Evolutionary conservation across 2,113 vertebrate species (phyloP).

Genomic region (Tetrao urogallus): DNA sequence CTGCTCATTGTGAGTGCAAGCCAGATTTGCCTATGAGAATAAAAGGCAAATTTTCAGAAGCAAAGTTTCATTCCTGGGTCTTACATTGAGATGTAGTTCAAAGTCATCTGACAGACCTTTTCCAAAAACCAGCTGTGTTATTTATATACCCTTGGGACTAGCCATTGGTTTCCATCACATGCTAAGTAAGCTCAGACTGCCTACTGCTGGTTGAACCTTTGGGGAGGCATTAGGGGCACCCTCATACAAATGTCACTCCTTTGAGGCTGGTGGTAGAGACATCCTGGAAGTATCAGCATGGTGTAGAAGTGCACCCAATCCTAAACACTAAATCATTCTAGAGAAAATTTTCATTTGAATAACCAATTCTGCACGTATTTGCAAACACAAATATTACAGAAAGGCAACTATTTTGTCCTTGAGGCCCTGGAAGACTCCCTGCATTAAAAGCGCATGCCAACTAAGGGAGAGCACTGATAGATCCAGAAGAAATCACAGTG

Average conservation of each 20-base stretch:
- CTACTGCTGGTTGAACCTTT: not conserved
- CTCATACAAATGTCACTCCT: not conserved
- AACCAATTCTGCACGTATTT: not conserved
- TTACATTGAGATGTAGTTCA: not conserved
- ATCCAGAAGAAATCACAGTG: not conserved
- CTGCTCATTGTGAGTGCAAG: not conserved
- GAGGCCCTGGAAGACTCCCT: not conserved
- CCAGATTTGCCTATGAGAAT: not conserved
- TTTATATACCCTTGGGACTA: not conserved
- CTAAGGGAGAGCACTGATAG: not conserved
- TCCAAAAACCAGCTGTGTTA: not conserved
- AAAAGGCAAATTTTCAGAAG: not conserved
- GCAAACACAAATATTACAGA: not conserved
- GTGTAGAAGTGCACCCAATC: not conserved
- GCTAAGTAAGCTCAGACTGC: not conserved
- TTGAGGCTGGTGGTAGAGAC: not conserved
- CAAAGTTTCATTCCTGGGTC: not conserved
- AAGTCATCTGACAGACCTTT: not conserved
- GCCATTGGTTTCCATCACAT: not conserved
- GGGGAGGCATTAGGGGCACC: not conserved
- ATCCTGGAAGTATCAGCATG: fast-evolving
- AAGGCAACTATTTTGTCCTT: not conserved
- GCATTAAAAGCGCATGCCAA: not conserved
- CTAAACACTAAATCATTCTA: not conserved
- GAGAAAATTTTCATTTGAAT: not conserved